Evolutionary conservation across 1,140 invertebrate genomes (phyloP).

Genomic region (Whitmania pigra): DNA sequence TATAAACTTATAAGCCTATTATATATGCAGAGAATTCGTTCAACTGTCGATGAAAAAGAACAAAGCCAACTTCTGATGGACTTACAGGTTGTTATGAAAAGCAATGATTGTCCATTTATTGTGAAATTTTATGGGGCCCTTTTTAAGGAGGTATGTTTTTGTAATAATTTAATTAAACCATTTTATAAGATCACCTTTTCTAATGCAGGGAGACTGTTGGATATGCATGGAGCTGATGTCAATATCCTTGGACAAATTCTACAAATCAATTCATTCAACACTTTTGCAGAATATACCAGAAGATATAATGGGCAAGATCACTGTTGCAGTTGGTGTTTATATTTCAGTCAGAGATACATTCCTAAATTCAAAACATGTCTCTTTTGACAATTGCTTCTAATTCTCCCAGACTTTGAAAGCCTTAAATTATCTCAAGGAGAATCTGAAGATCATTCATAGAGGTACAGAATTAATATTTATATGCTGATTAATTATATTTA

Average conservation of each 20-base stretch:
- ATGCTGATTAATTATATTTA: too few relatives aligned
- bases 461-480: constrained; percentile 13
- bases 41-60: constrained; percentile 88
- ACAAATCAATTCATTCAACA: constrained; percentile 79
- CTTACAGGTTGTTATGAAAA: constrained; percentile 91
- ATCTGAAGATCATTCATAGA: constrained; percentile 87
- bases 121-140: constrained; percentile 96
- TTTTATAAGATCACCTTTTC: not conserved
- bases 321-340: constrained; percentile 56
- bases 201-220: constrained; percentile 78
- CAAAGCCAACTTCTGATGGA: constrained; percentile 92
- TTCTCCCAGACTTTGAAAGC: constrained; percentile 48
- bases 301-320: constrained; percentile 59
- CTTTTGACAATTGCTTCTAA: not conserved
- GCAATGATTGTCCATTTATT: constrained; percentile 85
- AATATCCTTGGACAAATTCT: constrained; percentile 96
- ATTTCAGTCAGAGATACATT: not conserved
- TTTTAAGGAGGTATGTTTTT: constrained; percentile 66
- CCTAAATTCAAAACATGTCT: not conserved
- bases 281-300: constrained; percentile 41
- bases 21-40: constrained; percentile 47
- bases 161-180: not conserved
- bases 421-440: constrained; percentile 87
- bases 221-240: constrained; percentile 99
- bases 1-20: too few relatives aligned